Conservation (phyloP, 2,797 vertebrate species). For the Rhynchonycteris naso region DNA sequence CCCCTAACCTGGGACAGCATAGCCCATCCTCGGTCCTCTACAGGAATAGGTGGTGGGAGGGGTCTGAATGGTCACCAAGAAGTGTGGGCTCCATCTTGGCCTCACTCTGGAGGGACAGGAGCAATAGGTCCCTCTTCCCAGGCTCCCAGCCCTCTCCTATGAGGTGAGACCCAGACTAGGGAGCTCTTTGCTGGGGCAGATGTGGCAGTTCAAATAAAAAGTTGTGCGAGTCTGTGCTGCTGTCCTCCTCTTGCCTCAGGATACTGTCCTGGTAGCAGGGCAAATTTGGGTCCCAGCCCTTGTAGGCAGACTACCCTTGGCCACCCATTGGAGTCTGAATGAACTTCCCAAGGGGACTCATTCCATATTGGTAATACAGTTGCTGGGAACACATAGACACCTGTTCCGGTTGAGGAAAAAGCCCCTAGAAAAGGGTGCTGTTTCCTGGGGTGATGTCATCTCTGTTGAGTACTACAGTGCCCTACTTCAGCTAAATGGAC, state of each 20-base stretch:
- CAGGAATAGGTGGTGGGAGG: not conserved
- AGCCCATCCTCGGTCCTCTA: not conserved
- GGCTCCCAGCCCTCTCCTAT: not conserved
- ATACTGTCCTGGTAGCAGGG: not conserved
- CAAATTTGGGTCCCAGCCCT: not conserved
- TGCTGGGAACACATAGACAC: not conserved
- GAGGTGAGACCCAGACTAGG: not conserved
- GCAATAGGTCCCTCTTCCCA: not conserved
- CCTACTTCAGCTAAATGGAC: not conserved
- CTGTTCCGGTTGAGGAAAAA: not conserved
- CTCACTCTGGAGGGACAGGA: not conserved
- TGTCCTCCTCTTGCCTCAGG: fast-evolving
- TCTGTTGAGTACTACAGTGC: too few relatives aligned
- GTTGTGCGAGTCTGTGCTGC: not conserved
- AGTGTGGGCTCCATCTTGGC: not conserved
- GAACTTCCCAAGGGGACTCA: not conserved
- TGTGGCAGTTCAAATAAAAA: constrained; percentile 66
- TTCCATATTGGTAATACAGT: not conserved
- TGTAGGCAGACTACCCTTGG: too few relatives aligned
- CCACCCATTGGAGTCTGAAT: not conserved
- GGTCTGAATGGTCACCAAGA: not conserved
- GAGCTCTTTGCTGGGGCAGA: not conserved
- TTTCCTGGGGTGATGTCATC: not conserved
- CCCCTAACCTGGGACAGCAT: not conserved
- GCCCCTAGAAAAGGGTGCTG: not conserved